Evolutionary conservation across 1,140 invertebrate genomes (phyloP).

Genomic region (Maniola jurtina): DNA sequence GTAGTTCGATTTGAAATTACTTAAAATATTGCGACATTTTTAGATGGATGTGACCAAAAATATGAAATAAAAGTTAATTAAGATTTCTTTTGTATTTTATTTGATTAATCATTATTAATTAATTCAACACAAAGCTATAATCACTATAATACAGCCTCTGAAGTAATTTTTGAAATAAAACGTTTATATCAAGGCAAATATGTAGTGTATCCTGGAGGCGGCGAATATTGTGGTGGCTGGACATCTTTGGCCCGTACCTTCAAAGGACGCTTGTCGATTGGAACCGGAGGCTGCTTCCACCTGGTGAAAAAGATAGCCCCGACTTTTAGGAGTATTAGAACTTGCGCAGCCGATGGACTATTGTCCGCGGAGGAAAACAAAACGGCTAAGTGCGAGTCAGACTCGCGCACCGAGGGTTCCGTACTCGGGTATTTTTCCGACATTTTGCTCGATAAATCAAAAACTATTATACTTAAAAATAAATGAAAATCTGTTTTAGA

Average conservation of each 20-base stretch:
- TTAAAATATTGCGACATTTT: slow-evolving; percentile 50
- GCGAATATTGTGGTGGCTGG: slow-evolving; percentile 57
- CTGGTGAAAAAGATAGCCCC: slow-evolving; percentile 31
- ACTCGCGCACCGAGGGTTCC: no score
- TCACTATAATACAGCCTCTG: background rate
- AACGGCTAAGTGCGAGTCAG: no score
- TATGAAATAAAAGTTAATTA: slow-evolving; percentile 44
- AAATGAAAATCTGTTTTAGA: no score
- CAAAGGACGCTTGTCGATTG: slow-evolving; percentile 37
- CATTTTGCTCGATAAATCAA: no score
- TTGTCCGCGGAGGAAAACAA: no score
- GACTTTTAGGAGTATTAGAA: no score
- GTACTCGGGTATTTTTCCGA: no score
- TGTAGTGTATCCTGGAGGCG: slow-evolving; percentile 56
- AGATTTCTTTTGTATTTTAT: slow-evolving; percentile 15
- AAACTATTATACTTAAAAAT: no score
- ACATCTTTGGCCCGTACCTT: slow-evolving; percentile 46
- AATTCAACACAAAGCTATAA: background rate
- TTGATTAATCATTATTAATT: background rate
- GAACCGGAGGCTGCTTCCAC: slow-evolving; percentile 60
- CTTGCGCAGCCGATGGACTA: no score
- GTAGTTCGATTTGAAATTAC: slow-evolving; percentile 57
- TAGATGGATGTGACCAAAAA: slow-evolving; percentile 63
- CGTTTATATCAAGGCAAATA: slow-evolving; percentile 47
- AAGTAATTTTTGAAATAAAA: slow-evolving; percentile 4